phyloP scores from a whole-genome alignment of 2,888 invertebrate genomes.

The Dynastes tityus region DNA sequence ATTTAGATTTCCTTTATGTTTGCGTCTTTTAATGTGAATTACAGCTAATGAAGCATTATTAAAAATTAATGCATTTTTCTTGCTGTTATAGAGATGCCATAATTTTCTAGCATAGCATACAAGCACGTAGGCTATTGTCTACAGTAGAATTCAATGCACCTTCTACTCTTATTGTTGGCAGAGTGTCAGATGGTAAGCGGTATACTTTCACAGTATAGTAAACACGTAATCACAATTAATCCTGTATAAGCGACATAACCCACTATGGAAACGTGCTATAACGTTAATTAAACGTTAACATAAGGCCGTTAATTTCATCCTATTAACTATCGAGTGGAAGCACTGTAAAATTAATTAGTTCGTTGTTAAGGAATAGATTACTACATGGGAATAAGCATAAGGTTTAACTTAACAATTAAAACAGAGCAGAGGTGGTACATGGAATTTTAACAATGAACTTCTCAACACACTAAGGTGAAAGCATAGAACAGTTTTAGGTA shows the following conservation, averaged over 20 bases:
- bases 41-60: no score
- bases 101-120: no score
- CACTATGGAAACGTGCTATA: constrained; percentile 32
- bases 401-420: no score
- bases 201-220: constrained; percentile 11
- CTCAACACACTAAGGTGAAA: no score
- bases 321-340: background rate
- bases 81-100: no score
- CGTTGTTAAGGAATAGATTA: background rate
- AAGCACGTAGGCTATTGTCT: no score
- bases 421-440: no score
- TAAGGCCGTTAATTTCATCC: constrained; percentile 22
- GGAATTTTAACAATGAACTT: no score
- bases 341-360: constrained; percentile 24
- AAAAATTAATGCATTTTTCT: no score
- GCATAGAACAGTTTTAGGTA: no score
- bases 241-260: constrained; percentile 17
- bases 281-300: constrained; percentile 37
- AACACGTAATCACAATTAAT: constrained; percentile 18
- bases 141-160: background rate
- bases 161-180: constrained; percentile 13
- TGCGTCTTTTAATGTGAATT: no score
- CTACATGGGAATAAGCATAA: background rate
- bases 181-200: background rate
- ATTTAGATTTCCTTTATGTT: no score